Evolutionary conservation across 64 coral and sea anemone genomes (phyloP).

Genomic region (Anthopleura sola): DNA sequence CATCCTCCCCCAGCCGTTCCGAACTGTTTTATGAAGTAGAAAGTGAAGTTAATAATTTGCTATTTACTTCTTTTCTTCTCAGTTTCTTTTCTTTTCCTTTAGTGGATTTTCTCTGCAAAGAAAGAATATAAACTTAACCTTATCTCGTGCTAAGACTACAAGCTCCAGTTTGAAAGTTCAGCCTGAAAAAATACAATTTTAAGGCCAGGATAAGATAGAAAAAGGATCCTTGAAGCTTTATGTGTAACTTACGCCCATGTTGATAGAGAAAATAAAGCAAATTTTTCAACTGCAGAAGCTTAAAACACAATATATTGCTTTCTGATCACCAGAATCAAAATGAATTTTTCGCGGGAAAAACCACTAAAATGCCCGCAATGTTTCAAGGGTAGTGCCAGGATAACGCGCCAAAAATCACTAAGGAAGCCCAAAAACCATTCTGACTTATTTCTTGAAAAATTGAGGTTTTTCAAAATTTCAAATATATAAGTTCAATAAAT

Average conservation of each 20-base stretch:
- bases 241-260: background rate
- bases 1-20: background rate
- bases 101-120: conserved; percentile 73
- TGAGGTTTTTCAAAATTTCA: no score
- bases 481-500: no score
- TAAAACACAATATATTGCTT: background rate
- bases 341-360: background rate
- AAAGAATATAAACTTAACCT: background rate
- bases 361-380: background rate
- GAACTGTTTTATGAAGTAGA: background rate
- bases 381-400: background rate
- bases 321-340: background rate
- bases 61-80: conserved; percentile 82
- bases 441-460: no score
- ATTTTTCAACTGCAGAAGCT: background rate
- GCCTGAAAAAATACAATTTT: background rate
- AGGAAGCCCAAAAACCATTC: background rate
- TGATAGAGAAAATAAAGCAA: background rate
- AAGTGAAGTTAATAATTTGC: background rate
- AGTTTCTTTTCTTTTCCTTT: conserved; percentile 98
- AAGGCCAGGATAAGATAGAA: background rate
- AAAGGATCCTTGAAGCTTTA: background rate
- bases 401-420: background rate
- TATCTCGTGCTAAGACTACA: background rate
- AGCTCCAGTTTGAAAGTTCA: no score